phyloP scores from a whole-genome alignment of 2,888 invertebrate species.

The Craniophora ligustri region DNA sequence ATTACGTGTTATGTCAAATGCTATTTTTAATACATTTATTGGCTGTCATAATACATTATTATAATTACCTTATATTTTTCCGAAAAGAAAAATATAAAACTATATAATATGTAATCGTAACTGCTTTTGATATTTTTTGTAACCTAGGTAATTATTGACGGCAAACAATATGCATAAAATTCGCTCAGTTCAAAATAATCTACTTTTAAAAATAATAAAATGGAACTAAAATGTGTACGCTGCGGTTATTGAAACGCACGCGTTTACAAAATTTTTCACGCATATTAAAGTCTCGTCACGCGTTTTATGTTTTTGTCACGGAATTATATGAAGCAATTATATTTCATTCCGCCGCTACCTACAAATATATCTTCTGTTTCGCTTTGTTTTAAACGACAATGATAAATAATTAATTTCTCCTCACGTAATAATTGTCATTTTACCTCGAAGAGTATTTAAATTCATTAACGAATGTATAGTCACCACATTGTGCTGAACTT shows the following conservation, averaged over 20 bases:
- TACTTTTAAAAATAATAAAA: slow-evolving; percentile 23
- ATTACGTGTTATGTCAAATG: background rate
- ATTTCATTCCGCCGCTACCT: slow-evolving; percentile 33
- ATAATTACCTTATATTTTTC: no score
- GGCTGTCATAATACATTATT: no score
- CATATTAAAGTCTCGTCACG: slow-evolving; percentile 48
- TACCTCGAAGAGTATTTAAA: background rate
- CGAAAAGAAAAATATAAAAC: no score
- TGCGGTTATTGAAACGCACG: slow-evolving; percentile 29
- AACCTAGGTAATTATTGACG: background rate
- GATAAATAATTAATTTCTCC: background rate
- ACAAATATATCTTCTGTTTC: slow-evolving; percentile 25
- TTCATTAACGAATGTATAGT: no score
- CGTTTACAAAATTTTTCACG: slow-evolving; percentile 45
- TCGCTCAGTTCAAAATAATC: slow-evolving; percentile 3
- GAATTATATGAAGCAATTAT: slow-evolving; percentile 38
- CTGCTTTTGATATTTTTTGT: no score
- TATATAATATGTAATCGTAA: no score
- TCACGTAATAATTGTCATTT: background rate
- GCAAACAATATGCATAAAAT: background rate
- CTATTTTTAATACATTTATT: background rate
- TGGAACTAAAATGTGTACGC: slow-evolving; percentile 17
- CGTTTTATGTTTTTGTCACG: slow-evolving; percentile 42
- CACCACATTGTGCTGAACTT: no score
- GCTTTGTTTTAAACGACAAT: background rate